phyloP scores from a whole-genome alignment of 2,797 vertebrate species.

The Tokudaia muenninki region DNA sequence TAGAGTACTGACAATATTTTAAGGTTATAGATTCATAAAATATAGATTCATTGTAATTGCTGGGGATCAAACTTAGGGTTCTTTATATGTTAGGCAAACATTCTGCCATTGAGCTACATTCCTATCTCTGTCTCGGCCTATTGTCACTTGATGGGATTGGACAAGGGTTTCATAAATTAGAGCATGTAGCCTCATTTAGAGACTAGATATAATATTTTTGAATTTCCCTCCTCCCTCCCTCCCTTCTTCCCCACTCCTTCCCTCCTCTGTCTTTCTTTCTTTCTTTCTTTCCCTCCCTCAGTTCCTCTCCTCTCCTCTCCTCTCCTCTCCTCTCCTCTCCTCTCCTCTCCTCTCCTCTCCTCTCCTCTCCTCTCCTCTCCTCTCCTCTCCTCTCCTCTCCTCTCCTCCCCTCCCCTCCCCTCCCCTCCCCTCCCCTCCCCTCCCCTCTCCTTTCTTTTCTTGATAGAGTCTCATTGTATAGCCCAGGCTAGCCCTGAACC shows the following conservation, averaged over 20 bases:
- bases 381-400: fast-evolving
- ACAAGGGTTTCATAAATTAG: background rate
- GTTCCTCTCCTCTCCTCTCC: fast-evolving
- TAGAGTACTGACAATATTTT: background rate
- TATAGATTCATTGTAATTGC: background rate
- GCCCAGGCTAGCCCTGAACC: background rate
- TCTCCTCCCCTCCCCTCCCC: too few relatives aligned
- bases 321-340: fast-evolving
- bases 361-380: too few relatives aligned
- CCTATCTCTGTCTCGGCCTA: background rate
- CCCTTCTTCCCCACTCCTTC: fast-evolving
- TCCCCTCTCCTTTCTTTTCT: too few relatives aligned
- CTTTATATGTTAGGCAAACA: background rate
- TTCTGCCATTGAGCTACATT: background rate
- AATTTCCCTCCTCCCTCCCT: background rate
- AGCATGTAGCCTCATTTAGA: background rate
- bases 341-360: too few relatives aligned
- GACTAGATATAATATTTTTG: background rate
- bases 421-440: fast-evolving
- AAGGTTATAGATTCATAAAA: background rate
- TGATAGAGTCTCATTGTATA: background rate
- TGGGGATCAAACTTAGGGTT: background rate
- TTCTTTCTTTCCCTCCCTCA: fast-evolving
- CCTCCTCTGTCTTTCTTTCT: fast-evolving
- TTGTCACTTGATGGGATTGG: background rate